These are phyloP conservation scores for Malthinus seriepunctatus DNA, from an alignment of 2,888 invertebrate species.

Conservation along the genomic window DNA sequence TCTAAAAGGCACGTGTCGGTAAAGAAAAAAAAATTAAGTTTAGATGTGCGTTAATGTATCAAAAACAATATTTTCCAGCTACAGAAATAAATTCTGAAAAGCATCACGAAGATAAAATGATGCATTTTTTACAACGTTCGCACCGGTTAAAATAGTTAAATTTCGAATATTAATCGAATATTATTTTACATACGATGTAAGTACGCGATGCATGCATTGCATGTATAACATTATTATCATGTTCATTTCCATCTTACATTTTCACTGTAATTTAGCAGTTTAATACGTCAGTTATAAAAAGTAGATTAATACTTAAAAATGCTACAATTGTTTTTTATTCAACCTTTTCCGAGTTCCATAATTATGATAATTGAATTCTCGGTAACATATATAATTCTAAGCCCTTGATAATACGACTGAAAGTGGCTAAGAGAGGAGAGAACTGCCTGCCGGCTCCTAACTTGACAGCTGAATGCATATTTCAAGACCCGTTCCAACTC, in stretches of 20 bases:
- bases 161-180: too few relatives aligned
- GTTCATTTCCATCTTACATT: background rate
- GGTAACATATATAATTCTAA: slow-evolving; percentile 32
- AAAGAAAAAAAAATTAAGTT: too few relatives aligned
- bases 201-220: background rate
- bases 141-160: too few relatives aligned
- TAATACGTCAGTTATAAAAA: slow-evolving; percentile 23
- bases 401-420: slow-evolving; percentile 30
- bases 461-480: slow-evolving; percentile 39
- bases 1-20: too few relatives aligned
- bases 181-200: too few relatives aligned
- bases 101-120: too few relatives aligned
- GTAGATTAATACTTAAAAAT: slow-evolving; percentile 23
- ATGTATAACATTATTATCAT: slow-evolving; percentile 1
- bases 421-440: slow-evolving; percentile 27
- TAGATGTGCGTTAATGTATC: too few relatives aligned
- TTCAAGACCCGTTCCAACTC: slow-evolving; percentile 33
- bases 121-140: too few relatives aligned
- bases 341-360: slow-evolving; percentile 29
- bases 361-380: slow-evolving; percentile 32
- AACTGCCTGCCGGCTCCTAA: slow-evolving; percentile 27
- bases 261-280: slow-evolving; percentile 22
- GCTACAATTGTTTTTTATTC: slow-evolving; percentile 25
- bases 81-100: too few relatives aligned
- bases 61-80: too few relatives aligned